These are phyloP conservation scores for Yponomeuta malinellus DNA, from an alignment of 2,888 invertebrate species.

Conservation along the genomic window DNA sequence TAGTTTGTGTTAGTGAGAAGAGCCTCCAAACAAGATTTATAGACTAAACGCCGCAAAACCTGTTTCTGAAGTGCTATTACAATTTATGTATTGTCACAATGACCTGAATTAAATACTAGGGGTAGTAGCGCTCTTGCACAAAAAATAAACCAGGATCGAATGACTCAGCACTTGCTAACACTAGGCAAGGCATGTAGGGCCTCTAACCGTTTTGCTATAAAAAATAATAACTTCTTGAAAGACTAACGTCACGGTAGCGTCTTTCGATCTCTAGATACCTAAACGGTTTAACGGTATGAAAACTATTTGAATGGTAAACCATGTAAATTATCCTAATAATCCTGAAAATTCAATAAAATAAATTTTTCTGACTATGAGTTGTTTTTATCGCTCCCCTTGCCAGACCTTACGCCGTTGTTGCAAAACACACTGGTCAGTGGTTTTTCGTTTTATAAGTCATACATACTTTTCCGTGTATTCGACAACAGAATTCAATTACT, in stretches of 20 bases:
- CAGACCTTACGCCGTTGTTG: background rate
- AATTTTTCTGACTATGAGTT: background rate
- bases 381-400: background rate
- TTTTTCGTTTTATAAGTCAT: too few relatives aligned
- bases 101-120: too few relatives aligned
- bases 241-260: background rate
- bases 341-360: constrained; percentile 1
- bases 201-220: background rate
- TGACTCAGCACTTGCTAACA: background rate
- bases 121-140: background rate
- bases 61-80: too few relatives aligned
- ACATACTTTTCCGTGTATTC: too few relatives aligned
- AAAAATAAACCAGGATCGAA: background rate
- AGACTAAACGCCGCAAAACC: too few relatives aligned
- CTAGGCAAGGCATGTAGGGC: background rate
- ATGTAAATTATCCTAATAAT: constrained; percentile 8
- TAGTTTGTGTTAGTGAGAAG: too few relatives aligned
- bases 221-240: background rate
- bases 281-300: background rate
- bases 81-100: too few relatives aligned
- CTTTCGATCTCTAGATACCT: background rate
- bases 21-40: too few relatives aligned
- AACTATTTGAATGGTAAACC: background rate
- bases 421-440: too few relatives aligned
- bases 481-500: too few relatives aligned